Base-by-base conservation (phyloP, 92 coral and sea anemone genomes). In the Blastomussa wellsi region DNA sequence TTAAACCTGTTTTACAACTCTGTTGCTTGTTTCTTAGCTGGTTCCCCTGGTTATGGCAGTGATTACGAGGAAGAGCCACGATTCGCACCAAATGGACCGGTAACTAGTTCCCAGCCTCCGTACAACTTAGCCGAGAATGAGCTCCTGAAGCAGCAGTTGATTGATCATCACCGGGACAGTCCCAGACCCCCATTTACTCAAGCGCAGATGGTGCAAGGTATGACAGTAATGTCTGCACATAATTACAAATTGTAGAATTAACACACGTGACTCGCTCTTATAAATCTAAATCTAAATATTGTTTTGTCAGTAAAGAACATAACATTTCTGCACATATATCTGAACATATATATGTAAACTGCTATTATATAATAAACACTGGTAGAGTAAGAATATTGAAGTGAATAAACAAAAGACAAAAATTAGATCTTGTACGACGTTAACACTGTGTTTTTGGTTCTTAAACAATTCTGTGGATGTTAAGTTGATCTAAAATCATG, bases 51-150 rank as follows among this genome's bases (percentile, higher is more conserved):
- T 47, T 94, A 90, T 74, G 98, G 98, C 13, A 90, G 98, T 67
- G 98, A 94, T 84, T 87, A 92, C 79, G 98, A 94, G 38, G 98
- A 92, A 78, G 98, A 94, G 73, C 48, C 92, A 1, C 80, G 85
- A 52, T 81, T 77, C n/a, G 89, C 95, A 29, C 87, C 95, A 17
- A 94, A 94, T 76, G 98, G 95, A 47, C 86, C 90, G 87, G 87
- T 81, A 19, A 83, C 98, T 78, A 87, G 95, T 48, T 64, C 86
- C 52, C 94, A 91, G 48, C 85, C 76, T 47, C 68, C 89, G 20
- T 52, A 78, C 47, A 83, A 81, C 72, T 47, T 76, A 69, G 90
- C 90, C 14, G 95, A 94, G 36, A 85, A 74, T 60, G 93, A 94
- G 80, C 93, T 92, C 28, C 39, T 94, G 72, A 89, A 91, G 81